Conservation (phyloP, 2,888 invertebrate genomes). For the Phyllotreta striolata region DNA sequence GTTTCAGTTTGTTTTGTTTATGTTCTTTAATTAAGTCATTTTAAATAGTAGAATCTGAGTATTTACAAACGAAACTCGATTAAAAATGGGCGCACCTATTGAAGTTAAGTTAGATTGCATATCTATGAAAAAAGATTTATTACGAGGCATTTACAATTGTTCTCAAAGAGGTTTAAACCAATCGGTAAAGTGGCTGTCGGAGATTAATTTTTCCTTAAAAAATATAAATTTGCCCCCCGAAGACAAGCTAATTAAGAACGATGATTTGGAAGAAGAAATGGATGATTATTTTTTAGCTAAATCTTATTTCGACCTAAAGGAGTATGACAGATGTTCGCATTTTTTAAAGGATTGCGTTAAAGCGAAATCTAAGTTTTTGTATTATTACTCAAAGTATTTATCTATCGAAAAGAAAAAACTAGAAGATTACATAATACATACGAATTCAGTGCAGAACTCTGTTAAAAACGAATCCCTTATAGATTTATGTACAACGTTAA, state of each 20-base stretch:
- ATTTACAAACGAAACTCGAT: background rate
- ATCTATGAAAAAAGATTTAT: conserved; percentile 71
- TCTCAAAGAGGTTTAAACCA: conserved; percentile 80
- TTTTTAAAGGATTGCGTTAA: conserved; percentile 77
- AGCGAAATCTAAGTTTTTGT: conserved; percentile 80
- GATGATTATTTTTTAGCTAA: conserved; percentile 82
- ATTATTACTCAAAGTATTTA: conserved; percentile 86
- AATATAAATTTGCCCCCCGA: conserved; percentile 69
- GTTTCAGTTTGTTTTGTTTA: too few species aligned
- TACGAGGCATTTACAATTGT: conserved; percentile 75
- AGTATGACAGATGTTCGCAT: conserved; percentile 88
- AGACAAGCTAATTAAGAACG: conserved; percentile 63
- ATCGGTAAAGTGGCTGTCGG: conserved; percentile 88
- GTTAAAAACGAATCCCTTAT: conserved; percentile 65
- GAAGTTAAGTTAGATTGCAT: conserved; percentile 64
- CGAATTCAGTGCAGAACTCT: conserved; percentile 67
- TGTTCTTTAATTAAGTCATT: too few species aligned
- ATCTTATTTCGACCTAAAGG: conserved; percentile 88
- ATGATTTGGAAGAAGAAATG: conserved; percentile 68
- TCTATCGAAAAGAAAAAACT: conserved; percentile 92
- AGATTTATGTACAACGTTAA: conserved; percentile 66
- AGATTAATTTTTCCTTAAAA: conserved; percentile 80
- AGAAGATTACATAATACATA: conserved; percentile 77
- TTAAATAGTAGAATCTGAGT: background rate
- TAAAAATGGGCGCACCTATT: conserved; percentile 30